Evolutionary conservation across 2,113 vertebrate species (phyloP).

Genomic region (Alaudala cheleensis): DNA sequence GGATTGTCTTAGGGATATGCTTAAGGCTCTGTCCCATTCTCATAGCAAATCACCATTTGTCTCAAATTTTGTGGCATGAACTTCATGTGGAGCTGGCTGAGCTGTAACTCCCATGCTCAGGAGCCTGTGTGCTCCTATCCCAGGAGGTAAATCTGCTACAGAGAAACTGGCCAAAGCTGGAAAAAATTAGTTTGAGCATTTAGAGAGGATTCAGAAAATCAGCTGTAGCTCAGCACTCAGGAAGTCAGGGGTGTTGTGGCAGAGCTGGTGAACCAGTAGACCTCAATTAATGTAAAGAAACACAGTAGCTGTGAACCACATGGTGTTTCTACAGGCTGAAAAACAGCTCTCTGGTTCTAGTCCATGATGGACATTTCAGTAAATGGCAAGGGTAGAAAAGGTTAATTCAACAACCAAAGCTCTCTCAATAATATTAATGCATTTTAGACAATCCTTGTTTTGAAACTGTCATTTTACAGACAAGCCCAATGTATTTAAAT

Average conservation of each 20-base stretch:
- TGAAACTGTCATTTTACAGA: not conserved
- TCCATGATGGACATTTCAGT: not conserved
- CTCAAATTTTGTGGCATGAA: not conserved
- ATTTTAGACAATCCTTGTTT: not conserved
- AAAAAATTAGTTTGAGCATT: not conserved
- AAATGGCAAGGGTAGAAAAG: not conserved
- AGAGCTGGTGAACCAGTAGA: not conserved
- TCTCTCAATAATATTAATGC: not conserved
- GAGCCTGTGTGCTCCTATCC: not conserved
- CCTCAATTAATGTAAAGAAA: not conserved
- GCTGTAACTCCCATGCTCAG: not conserved
- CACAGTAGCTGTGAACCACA: not conserved
- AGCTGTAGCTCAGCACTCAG: accelerated
- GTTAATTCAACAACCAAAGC: not conserved
- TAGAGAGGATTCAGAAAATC: not conserved
- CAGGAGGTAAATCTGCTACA: not conserved
- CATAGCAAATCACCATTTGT: not conserved
- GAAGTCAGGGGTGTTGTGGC: not conserved
- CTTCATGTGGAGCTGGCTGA: accelerated
- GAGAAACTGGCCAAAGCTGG: not conserved
- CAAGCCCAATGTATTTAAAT: not conserved
- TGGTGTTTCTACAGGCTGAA: not conserved
- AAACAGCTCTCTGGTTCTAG: not conserved
- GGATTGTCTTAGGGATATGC: not conserved
- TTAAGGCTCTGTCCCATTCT: not conserved